phyloP scores from a whole-genome alignment of 2,888 invertebrate species.

The Andrena haemorrhoa region DNA sequence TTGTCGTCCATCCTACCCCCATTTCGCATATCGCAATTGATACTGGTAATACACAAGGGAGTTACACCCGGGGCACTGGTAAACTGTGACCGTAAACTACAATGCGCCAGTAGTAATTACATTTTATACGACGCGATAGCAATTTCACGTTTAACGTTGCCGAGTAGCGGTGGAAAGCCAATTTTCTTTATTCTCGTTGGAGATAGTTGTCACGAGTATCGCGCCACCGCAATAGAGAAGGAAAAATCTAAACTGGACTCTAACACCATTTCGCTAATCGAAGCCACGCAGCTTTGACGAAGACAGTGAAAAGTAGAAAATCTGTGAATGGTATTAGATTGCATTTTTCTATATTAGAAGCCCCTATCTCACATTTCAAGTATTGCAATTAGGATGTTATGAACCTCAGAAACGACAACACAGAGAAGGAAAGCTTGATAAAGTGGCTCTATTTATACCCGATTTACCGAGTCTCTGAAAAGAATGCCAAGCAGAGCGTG shows the following conservation, averaged over 20 bases:
- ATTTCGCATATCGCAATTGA: conserved; percentile 42
- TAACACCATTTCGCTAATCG: too few species aligned
- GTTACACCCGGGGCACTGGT: conserved; percentile 7
- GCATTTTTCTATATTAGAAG: too few species aligned
- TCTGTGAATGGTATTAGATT: too few species aligned
- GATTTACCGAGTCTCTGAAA: not conserved
- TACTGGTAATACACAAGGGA: conserved; percentile 32
- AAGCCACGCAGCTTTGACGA: too few species aligned
- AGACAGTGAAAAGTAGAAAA: too few species aligned
- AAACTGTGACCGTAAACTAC: conserved; percentile 23
- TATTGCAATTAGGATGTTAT: not conserved
- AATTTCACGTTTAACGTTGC: conserved; percentile 2
- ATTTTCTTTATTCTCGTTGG: not conserved
- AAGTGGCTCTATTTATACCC: not conserved
- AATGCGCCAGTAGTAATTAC: conserved; percentile 21
- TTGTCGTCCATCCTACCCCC: conserved; percentile 9
- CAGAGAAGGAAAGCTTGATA: not conserved
- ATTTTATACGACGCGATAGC: not conserved
- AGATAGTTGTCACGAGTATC: too few species aligned
- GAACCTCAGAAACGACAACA: not conserved
- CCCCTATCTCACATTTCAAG: too few species aligned
- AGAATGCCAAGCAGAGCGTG: not conserved
- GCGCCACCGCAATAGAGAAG: not conserved
- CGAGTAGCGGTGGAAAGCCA: not conserved
- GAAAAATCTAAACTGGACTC: too few species aligned